Evolutionary conservation across 2,888 invertebrate species (phyloP), one percentile per base, ranked within the genome.

Genomic region (Chloromyia formosa): DNA sequence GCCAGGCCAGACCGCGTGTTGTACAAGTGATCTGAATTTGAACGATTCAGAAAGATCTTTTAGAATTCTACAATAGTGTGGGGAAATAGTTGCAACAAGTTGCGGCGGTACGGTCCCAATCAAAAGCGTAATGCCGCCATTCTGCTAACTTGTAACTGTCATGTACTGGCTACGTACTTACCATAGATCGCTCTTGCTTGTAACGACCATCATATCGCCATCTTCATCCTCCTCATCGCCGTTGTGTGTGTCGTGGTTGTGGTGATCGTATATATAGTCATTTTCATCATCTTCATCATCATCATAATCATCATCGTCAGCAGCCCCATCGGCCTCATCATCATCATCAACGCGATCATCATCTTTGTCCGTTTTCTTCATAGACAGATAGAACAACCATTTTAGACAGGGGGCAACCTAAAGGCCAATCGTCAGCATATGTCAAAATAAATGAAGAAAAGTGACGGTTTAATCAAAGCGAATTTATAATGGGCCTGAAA

Each of bases 401-500:
- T n/a, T 40, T 40, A 42, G 27, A 62, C 62, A 62, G 66, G 45
- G 66, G 66, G 22, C 66, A 66, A 49, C 49, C 45, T 66, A 66
- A 35, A 66, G 66, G 66, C 66, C 60, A 80, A 79, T 80, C 81
- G 83, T 84, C 84, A 84, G 81, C 83, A 82, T 69, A 79, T 82
- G 83, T 84, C 83, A 84, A 83, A 84, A 84, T 83, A 83, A 83
- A 83, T 83, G 82, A 83, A 83, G 83, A 82, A 82, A 83, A 83
- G 81, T 83, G 83, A 83, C 82, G 82, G 82, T 83, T 83, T 83
- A 83, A 83, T 83, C 83, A 83, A 83, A 81, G 82, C 81, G 81
- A 79, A 79, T 79, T 78, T 75, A 77, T 81, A 73, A 23, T 66
- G 22, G 42, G 14, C 49, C 16, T 12, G 49, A 49, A n/a, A n/a